phyloP scores from a whole-genome alignment of 2,797 vertebrate genomes.

The Schizopygopsis malacanthus region DNA sequence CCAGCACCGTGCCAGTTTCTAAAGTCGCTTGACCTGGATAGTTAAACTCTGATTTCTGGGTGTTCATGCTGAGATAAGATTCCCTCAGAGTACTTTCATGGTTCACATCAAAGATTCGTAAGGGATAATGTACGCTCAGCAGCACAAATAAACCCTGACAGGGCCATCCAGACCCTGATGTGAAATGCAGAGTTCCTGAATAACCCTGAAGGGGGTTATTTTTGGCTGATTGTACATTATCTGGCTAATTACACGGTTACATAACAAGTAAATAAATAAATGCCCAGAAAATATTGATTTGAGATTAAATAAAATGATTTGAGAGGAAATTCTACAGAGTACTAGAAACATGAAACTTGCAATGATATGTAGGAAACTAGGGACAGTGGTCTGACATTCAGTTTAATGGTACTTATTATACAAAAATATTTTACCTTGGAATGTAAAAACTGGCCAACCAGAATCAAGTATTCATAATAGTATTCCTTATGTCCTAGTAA shows the following conservation, averaged over 20 bases:
- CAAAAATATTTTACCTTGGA: background rate
- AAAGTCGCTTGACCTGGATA: background rate
- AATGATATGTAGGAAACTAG: background rate
- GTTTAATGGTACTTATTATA: background rate
- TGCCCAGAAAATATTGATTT: background rate
- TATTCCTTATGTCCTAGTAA: background rate
- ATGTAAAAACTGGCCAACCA: background rate
- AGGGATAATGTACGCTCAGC: background rate
- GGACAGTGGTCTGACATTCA: background rate
- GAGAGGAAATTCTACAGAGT: background rate
- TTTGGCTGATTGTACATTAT: constrained; percentile 15
- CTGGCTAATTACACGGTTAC: background rate
- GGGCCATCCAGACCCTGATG: background rate
- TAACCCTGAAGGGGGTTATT: background rate
- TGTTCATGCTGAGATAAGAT: constrained; percentile 16
- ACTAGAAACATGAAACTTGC: background rate
- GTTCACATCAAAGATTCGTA: background rate
- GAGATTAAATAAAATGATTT: background rate
- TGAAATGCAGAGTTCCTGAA: background rate
- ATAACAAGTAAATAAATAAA: constrained; percentile 1
- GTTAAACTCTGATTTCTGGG: constrained; percentile 2
- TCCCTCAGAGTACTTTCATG: background rate
- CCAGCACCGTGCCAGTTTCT: constrained; percentile 22
- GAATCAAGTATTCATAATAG: background rate
- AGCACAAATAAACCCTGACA: constrained; percentile 9